Evolutionary conservation across 2,113 vertebrate species (phyloP), one percentile per base, ranked within the genome.

Genomic region (Actenoides hombroni): DNA sequence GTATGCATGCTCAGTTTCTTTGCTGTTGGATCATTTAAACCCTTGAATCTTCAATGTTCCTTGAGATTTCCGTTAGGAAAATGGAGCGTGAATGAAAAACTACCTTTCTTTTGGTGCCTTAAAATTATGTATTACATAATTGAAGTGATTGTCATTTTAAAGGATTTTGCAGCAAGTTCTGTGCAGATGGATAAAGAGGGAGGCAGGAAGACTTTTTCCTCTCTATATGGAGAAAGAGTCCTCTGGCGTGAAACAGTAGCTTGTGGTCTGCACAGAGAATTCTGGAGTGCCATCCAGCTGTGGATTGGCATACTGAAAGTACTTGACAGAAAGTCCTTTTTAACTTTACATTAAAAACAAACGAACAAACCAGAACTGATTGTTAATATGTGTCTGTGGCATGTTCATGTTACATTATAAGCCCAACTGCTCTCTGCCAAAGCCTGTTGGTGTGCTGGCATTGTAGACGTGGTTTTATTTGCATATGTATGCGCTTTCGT

Each of bases 401-500:
- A 68, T 37, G 17, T 81, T 76, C 23, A 35, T 76, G 63, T 87
- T 39, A 37, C 15, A 3, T 40, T 60, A 19, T 51, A 48, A 71
- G 25, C 33, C 71, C 13, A 37, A 40, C 6, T 40, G 8, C 33
- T 35, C 12, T 83, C 68, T 80, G 19, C 56, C 61, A 76, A 80
- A 86, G 25, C 57, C 40, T 67, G 7, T 54, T 70, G 17, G 6
- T 73, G 18, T 39, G 29, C 21, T 6, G 4, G 31, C 23, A 37
- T 18, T 21, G 6, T 11, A 51, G 25, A 28, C 0, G 0, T 54
- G 12, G 0, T 18, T 57, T 86, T 56, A 17, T 65, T 88, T 4
- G 8, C 7, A 2, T 35, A 9, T 4, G 0, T n/a, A 4, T 53
- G 39, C 8, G 9, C 9, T 51, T 83, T 2, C 2, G 1, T 68